These are phyloP conservation scores for Caenorhabditis afra DNA, from an alignment of 2,888 invertebrate genomes.

Conservation along the genomic window DNA sequence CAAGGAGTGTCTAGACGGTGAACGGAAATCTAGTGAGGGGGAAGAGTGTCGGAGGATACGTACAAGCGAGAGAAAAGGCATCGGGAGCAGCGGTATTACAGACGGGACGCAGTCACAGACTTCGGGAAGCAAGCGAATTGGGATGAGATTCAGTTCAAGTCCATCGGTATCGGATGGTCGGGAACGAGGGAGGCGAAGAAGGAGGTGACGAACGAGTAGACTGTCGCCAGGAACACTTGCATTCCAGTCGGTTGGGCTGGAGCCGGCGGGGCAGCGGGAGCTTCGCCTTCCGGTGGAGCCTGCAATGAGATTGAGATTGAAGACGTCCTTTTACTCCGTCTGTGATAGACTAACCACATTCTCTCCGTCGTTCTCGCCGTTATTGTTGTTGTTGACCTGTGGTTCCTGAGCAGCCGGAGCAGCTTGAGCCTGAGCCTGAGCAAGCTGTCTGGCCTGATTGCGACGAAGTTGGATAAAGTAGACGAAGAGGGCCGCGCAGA, in stretches of 20 bases:
- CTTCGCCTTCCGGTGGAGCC: slow-evolving; percentile 19
- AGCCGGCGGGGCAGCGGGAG: slow-evolving; percentile 2
- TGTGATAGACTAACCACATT: no score
- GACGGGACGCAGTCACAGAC: slow-evolving; percentile 12
- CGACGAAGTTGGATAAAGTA: slow-evolving; percentile 61
- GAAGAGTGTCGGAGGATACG: slow-evolving; percentile 16
- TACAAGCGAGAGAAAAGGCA: slow-evolving; percentile 32
- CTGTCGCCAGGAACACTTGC: slow-evolving; percentile 85
- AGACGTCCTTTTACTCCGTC: no score
- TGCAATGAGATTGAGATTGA: slow-evolving; percentile 5
- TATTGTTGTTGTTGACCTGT: slow-evolving; percentile 66
- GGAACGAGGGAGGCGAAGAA: slow-evolving; percentile 96
- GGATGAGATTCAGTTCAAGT: slow-evolving; percentile 72
- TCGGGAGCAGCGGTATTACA: slow-evolving; percentile 31
- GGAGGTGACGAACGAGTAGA: slow-evolving; percentile 90
- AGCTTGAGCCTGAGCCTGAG: slow-evolving; percentile 30
- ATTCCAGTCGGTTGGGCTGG: slow-evolving; percentile 84
- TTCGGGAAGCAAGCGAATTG: slow-evolving; percentile 5
- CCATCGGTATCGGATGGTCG: slow-evolving; percentile 85
- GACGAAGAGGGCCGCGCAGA: slow-evolving; percentile 52
- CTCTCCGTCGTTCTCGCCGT: slow-evolving; percentile 56
- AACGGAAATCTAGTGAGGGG: slow-evolving; percentile 15
- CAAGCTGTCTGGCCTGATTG: slow-evolving; percentile 46
- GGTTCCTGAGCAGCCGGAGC: slow-evolving; percentile 27
- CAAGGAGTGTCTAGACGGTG: slow-evolving; percentile 46